Evolutionary conservation across 2,797 vertebrate genomes (phyloP), one percentile per base, ranked within the genome.

Genomic region (Mus caroli): DNA sequence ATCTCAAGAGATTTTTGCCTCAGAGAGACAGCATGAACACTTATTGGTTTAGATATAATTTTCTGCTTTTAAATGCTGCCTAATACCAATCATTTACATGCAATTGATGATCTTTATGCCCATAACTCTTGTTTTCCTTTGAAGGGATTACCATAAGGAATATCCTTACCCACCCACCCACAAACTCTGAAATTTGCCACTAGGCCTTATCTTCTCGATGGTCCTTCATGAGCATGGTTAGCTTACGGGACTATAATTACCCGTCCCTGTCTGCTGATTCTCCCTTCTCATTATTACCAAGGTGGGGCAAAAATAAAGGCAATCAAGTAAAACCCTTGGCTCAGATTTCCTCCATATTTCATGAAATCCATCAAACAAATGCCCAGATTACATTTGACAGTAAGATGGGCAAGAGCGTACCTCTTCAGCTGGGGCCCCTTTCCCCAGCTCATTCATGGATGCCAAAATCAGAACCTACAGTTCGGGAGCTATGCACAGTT

Each of bases 341-440:
- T 97, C 94, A 95, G 69, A 98, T 94, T 98, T 92, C 64, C 90
- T 97, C 92, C 95, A 96, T 97, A 97, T 96, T 97, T 97, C 97
- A 97, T 97, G 95, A 96, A 97, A 97, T 97, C 69, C 82, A 94
- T 0, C 0, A 98, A 89, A 98, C 97, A 98, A 98, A 94, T 54
- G 62, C 97, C 34, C 83, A 98, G 97, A 98, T 97, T 95, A 96
- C 95, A 96, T 97, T 98, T 98, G 94, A 97, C 92, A 93, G 92
- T 94, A 96, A 60, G 93, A 98, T 96, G 76, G 98, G 97, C 84
- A 97, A 96, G 96, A 96, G 40, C 93, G 97, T 86, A 97, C 62
- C 94, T 97, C 96, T 98, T 98, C 98, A 98, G 97, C 98, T 97
- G 97, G 40, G 96, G 73, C 84, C 97, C 97, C 96, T 96, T 97